A percentile compares a stretch with the other conserved stretches of the same genome.
Conservation (phyloP, 2,888 invertebrate genomes). For the Meliscaeva auricollis region DNA sequence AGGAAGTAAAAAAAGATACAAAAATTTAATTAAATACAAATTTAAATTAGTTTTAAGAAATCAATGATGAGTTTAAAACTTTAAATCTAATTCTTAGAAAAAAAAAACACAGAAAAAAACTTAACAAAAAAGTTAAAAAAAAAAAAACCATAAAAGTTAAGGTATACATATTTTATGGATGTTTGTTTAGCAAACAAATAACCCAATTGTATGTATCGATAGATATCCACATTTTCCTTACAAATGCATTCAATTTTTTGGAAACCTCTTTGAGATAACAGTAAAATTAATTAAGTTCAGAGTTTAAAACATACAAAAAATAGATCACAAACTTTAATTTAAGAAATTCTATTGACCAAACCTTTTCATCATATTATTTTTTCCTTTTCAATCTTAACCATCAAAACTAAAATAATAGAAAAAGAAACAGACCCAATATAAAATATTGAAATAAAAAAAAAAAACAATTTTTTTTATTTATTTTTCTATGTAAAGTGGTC, state of each 20-base stretch:
- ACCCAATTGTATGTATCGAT: neutral
- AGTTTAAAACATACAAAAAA: too few species aligned
- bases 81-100: slow-evolving; percentile 29
- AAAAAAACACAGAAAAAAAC: slow-evolving; percentile 46
- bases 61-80: slow-evolving; percentile 55
- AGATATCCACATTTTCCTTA: neutral
- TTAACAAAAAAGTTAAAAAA: slow-evolving; percentile 38
- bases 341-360: slow-evolving; percentile 5
- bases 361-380: neutral
- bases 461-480: neutral
- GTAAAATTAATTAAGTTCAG: neutral
- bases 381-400: neutral
- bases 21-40: slow-evolving; percentile 59
- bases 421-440: neutral
- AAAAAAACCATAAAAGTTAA: slow-evolving; percentile 3
- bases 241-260: slow-evolving; percentile 13
- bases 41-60: slow-evolving; percentile 53
- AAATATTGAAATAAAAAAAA: neutral
- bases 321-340: slow-evolving; percentile 51
- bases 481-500: slow-evolving; percentile 7
- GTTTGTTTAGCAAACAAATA: neutral
- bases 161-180: neutral
- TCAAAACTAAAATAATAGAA: neutral
- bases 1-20: slow-evolving; percentile 36
- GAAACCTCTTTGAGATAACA: neutral